Conservation (phyloP, 2,797 vertebrate genomes). For the Rhinichthys osculus region DNA sequence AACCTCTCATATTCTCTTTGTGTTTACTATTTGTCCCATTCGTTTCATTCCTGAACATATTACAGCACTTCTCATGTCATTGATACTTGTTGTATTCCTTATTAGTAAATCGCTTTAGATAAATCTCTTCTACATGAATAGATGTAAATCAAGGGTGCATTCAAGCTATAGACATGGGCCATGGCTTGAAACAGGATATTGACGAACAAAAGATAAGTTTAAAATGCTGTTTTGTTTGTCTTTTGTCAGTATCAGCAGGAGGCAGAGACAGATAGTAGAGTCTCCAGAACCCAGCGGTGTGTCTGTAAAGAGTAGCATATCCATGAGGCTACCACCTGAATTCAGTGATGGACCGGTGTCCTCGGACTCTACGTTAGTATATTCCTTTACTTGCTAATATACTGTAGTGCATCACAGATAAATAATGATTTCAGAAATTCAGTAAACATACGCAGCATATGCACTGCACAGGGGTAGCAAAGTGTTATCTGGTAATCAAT, state of each 20-base stretch:
- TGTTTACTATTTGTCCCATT: no score
- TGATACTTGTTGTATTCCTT: no score
- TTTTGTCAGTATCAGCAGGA: not conserved
- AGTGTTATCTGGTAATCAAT: not conserved
- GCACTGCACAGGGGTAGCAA: not conserved
- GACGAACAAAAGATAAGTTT: not conserved
- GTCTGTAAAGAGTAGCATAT: not conserved
- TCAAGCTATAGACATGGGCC: not conserved
- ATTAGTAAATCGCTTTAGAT: no score
- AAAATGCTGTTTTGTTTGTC: not conserved
- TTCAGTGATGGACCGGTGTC: not conserved
- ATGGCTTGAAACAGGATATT: not conserved
- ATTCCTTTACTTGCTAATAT: not conserved
- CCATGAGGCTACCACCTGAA: not conserved
- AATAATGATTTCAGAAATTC: not conserved
- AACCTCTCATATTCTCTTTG: no score
- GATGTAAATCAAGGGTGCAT: not conserved
- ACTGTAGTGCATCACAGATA: not conserved
- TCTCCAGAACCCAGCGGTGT: not conserved
- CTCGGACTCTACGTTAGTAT: not conserved
- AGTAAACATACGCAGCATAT: no score
- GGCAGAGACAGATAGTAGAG: not conserved
- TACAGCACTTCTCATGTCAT: no score
- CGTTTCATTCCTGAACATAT: no score
- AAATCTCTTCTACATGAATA: not conserved